Conservation (phyloP, 2,888 invertebrate genomes). For the Poecilus cupreus region DNA sequence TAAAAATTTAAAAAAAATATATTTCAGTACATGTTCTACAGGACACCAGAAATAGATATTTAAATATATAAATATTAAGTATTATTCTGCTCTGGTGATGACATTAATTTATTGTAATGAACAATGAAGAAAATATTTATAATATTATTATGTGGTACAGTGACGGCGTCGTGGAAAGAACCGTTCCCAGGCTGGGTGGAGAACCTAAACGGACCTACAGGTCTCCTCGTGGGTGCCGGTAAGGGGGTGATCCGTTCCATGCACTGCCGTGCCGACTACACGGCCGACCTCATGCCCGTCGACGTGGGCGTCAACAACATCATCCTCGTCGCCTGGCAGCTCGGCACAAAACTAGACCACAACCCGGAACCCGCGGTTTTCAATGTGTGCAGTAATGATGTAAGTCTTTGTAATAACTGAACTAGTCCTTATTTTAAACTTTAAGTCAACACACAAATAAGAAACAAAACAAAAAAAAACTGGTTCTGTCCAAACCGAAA, state of each 20-base stretch:
- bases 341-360: constrained; percentile 67
- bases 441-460: too few relatives aligned
- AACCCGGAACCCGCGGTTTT: constrained; percentile 66
- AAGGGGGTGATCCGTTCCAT: constrained; percentile 91
- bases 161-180: constrained; percentile 86
- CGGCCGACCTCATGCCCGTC: constrained; percentile 85
- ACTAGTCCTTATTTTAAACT: too few relatives aligned
- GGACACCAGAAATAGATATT: too few relatives aligned
- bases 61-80: too few relatives aligned
- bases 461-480: too few relatives aligned
- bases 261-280: constrained; percentile 80
- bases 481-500: too few relatives aligned
- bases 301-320: constrained; percentile 87
- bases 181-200: constrained; percentile 93
- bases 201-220: constrained; percentile 92
- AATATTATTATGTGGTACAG: constrained; percentile 72
- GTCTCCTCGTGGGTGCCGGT: constrained; percentile 85
- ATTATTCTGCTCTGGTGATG: too few relatives aligned
- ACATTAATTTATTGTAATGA: too few relatives aligned
- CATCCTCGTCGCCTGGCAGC: constrained; percentile 83
- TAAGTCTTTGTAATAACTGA: constrained; percentile 62
- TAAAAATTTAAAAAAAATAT: too few relatives aligned
- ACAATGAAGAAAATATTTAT: too few relatives aligned
- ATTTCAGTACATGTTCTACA: too few relatives aligned
- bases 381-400: constrained; percentile 68